Conservation (phyloP, 1,140 invertebrate genomes). For the Colletes latitarsis region DNA sequence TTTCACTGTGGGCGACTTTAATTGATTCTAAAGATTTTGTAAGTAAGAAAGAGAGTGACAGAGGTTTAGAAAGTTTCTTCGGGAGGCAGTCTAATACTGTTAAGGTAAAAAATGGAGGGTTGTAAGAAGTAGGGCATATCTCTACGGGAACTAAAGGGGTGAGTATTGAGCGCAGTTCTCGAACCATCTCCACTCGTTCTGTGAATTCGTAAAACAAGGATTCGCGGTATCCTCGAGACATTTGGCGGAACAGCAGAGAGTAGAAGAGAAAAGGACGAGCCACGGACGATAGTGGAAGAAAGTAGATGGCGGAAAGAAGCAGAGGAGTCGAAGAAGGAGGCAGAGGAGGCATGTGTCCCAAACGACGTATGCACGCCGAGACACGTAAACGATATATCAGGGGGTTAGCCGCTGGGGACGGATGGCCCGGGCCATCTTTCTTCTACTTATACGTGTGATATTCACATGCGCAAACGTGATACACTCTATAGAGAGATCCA, state of each 20-base stretch:
- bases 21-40: no score
- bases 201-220: constrained; percentile 79
- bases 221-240: constrained; percentile 64
- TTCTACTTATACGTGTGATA: constrained; percentile 78
- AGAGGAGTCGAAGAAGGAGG: constrained; percentile 48
- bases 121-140: constrained; percentile 35
- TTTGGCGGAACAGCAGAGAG: constrained; percentile 27
- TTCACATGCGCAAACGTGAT: constrained; percentile 79
- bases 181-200: constrained; percentile 65
- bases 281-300: constrained; percentile 9
- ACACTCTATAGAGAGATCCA: constrained; percentile 76
- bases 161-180: constrained; percentile 55
- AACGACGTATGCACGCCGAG: constrained; percentile 80
- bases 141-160: constrained; percentile 5
- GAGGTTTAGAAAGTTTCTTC: no score
- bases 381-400: constrained; percentile 82
- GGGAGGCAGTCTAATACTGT: no score
- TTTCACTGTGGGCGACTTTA: no score
- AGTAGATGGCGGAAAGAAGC: constrained; percentile 32
- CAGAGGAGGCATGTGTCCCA: constrained; percentile 78
- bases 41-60: no score
- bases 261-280: background rate
- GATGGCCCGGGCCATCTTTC: constrained; percentile 79
- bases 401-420: constrained; percentile 81
- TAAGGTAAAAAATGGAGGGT: no score